Base-by-base conservation (phyloP, 1,140 invertebrate genomes). In the Andricus grossulariae region DNA sequence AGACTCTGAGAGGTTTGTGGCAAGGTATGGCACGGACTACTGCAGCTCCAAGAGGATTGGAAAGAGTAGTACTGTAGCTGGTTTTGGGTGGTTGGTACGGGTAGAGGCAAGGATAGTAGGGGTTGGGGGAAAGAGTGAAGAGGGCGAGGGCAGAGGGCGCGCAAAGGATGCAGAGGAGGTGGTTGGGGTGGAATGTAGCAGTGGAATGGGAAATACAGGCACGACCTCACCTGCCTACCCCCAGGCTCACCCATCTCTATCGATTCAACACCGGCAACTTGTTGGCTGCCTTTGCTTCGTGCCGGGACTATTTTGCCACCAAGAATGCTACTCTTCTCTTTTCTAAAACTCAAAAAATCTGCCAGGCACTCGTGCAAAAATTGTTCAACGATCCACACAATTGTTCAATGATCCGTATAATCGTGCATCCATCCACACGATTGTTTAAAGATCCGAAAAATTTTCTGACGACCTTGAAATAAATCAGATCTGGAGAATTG, bases 241-340 rank as follows among this genome's bases (percentile, higher is more conserved):
- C 78, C 77, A 81, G 84, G 82, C 80, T 85, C 81, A 80, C 83
- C 84, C 81, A 82, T 80, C 86, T 87, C 85, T 88, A 91, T 91
- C 89, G 89, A 90, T 90, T 90, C 85, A 77, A 86, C 86, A 86
- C 86, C 86, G 83, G 85, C 89, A 91, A 91, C 89, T 90, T 91
- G 90, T 91, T 90, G 88, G 88, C 85, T 86, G 79, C 80, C 77
- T 77, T 83, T 81, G 60, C 60, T 66, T 10, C 60, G 60, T 66
- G 25, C 60, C 60, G 60, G 60, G 60, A 66, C 60, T 66, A 66
- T 39, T 66, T 66, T 66, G 11, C 55, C 19, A 57, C 55, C 32
- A 25, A 66, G 60, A 66, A 66, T 66, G 60, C 60, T 39, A 66
- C 39, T 8, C 32, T 32, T 32, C 21, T 32, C 13, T 32, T 21